phyloP scores from a whole-genome alignment of 1,140 invertebrate species.

The Camponotus floridanus region DNA sequence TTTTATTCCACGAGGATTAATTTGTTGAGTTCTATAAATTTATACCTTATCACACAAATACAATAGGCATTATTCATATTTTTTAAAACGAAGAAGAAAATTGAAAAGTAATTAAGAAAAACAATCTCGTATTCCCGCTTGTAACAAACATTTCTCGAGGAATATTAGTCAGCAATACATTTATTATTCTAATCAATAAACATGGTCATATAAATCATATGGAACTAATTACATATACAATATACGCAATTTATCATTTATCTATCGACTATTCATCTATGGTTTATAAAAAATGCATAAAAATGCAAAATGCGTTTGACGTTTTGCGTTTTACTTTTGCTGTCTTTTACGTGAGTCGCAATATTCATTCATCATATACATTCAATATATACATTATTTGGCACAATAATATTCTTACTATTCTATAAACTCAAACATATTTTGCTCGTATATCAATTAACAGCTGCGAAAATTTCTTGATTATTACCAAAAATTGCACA shows the following conservation, averaged over 20 bases:
- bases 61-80: not conserved
- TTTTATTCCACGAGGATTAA: not conserved
- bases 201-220: conserved; percentile 19
- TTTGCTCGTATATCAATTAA: not conserved
- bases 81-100: not conserved
- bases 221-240: conserved; percentile 42
- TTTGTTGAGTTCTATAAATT: not conserved
- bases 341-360: conserved; percentile 43
- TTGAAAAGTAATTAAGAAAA: not conserved
- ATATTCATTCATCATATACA: conserved; percentile 3
- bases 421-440: not conserved
- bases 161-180: conserved; percentile 13
- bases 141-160: not conserved
- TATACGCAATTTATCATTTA: conserved; percentile 22
- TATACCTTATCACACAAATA: not conserved
- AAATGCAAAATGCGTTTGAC: not conserved
- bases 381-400: not conserved
- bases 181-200: conserved; percentile 23
- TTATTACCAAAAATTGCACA: not conserved
- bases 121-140: not conserved
- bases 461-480: not conserved
- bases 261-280: conserved; percentile 14
- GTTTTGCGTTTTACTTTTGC: conserved; percentile 19
- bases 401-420: not conserved
- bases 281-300: conserved; percentile 41